Evolutionary conservation across 2,797 vertebrate species (phyloP).

Genomic region (Sylvilagus floridanus): DNA sequence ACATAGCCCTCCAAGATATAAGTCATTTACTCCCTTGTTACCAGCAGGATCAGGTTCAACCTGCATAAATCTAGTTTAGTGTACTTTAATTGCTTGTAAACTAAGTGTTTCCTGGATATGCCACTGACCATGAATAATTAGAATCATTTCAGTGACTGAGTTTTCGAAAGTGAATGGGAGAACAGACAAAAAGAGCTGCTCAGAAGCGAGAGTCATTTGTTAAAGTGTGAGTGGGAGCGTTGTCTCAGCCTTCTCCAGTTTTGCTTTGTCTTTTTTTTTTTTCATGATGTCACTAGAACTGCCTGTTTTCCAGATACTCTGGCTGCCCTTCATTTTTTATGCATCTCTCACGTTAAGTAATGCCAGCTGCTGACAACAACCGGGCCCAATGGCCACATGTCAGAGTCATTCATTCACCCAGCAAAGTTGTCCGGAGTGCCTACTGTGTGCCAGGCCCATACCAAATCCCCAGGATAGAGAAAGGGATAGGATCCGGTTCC

Average conservation of each 20-base stretch:
- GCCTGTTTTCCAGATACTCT: slow-evolving; percentile 71
- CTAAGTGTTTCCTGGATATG: slow-evolving; percentile 81
- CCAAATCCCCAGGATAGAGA: slow-evolving; percentile 6
- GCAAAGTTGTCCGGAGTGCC: slow-evolving; percentile 3
- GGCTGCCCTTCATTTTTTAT: slow-evolving; percentile 72
- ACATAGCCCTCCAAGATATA: slow-evolving; percentile 57
- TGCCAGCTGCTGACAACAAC: slow-evolving; percentile 62
- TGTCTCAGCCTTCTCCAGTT: slow-evolving; percentile 67
- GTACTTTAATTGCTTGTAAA: slow-evolving; percentile 81
- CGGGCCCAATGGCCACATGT: slow-evolving; percentile 24
- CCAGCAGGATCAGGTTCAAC: slow-evolving; percentile 73
- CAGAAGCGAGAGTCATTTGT: slow-evolving; percentile 67
- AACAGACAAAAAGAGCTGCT: slow-evolving; percentile 71
- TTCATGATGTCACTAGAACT: slow-evolving; percentile 64
- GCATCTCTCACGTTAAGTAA: slow-evolving; percentile 69
- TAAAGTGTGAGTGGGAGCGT: slow-evolving; percentile 66
- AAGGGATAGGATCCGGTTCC: slow-evolving; percentile 40
- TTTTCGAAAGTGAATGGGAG: slow-evolving; percentile 71
- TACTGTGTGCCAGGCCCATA: background rate
- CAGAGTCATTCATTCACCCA: slow-evolving; percentile 64
- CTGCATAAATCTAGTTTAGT: slow-evolving; percentile 80
- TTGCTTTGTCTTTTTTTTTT: slow-evolving; percentile 58
- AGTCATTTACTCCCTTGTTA: slow-evolving; percentile 65
- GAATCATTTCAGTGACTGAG: slow-evolving; percentile 74
- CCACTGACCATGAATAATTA: slow-evolving; percentile 78